A percentile compares a stretch with the other conserved stretches of the same genome.
Evolutionary conservation across 2,113 vertebrate species (phyloP).

Genomic region (Grallaria varia): DNA sequence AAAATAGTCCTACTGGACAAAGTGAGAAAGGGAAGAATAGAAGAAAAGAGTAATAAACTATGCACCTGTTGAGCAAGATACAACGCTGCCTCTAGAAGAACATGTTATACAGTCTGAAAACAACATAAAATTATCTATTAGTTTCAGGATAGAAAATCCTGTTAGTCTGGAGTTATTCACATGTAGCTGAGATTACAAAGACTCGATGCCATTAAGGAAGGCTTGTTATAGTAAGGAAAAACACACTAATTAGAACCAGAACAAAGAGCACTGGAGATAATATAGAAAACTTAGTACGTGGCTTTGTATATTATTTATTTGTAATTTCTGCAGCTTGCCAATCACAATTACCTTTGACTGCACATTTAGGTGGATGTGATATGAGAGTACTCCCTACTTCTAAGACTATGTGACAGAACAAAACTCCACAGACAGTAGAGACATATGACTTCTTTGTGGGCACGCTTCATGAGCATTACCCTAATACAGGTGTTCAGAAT

Average conservation of each 20-base stretch:
- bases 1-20: neutral
- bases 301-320: neutral
- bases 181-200: neutral
- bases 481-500: neutral
- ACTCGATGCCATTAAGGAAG: neutral
- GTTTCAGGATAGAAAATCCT: neutral
- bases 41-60: neutral
- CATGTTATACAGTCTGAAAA: neutral
- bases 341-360: neutral
- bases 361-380: neutral
- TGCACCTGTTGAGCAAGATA: neutral
- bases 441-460: neutral
- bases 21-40: neutral
- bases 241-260: neutral
- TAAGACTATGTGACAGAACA: neutral
- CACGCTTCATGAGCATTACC: neutral
- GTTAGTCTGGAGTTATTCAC: neutral
- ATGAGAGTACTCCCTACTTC: neutral
- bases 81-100: neutral
- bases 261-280: neutral
- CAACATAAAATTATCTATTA: neutral
- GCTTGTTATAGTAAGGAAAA: neutral
- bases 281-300: neutral
- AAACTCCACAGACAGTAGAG: neutral
- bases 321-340: neutral